phyloP scores from a whole-genome alignment of 1,140 invertebrate genomes.

The Euschistus heros region DNA sequence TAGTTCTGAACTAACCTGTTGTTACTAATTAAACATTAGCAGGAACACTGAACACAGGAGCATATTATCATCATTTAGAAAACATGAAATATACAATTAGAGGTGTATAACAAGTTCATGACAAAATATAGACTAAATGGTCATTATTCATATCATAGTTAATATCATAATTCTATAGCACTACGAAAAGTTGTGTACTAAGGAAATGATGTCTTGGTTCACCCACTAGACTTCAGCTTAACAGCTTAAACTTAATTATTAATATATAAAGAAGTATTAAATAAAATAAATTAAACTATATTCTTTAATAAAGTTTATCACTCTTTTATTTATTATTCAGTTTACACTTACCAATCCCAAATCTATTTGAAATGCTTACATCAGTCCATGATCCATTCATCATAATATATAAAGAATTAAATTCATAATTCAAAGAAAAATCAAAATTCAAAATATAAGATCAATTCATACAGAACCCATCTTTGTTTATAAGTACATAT shows the following conservation, averaged over 20 bases:
- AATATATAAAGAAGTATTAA: background rate
- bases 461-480: conserved; percentile 6
- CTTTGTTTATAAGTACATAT: conserved; percentile 20
- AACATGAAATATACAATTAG: background rate
- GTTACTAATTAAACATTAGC: background rate
- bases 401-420: background rate
- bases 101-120: background rate
- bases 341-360: conserved; percentile 24
- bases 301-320: background rate
- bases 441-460: background rate
- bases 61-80: background rate
- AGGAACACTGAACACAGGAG: background rate
- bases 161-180: background rate
- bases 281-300: background rate
- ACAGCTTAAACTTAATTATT: background rate
- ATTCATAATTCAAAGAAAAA: background rate
- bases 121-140: background rate
- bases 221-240: background rate
- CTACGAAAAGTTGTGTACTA: background rate
- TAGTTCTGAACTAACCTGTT: background rate
- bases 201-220: background rate
- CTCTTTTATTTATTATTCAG: conserved; percentile 2
- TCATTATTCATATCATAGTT: background rate
- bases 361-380: conserved; percentile 16
- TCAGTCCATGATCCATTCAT: conserved; percentile 12